Evolutionary conservation across 2,113 vertebrate species (phyloP).

Genomic region (Oryzias woworae): DNA sequence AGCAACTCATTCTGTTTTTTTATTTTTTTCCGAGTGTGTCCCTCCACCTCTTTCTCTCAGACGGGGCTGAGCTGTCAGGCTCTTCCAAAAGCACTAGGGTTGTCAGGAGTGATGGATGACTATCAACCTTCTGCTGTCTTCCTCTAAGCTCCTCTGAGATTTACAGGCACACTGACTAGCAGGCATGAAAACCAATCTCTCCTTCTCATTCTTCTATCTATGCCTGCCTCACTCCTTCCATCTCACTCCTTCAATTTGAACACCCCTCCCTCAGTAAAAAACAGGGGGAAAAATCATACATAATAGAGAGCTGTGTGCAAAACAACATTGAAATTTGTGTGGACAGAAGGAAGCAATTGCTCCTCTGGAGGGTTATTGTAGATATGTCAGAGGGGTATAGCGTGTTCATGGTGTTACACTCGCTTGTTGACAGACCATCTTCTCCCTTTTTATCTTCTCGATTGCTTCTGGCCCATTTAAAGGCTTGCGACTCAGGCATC

Average conservation of each 20-base stretch:
- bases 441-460: slow-evolving; percentile 57
- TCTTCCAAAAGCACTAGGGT: slow-evolving; percentile 87
- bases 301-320: slow-evolving; percentile 68
- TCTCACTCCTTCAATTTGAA: slow-evolving; percentile 58
- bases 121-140: slow-evolving; percentile 96
- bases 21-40: slow-evolving; percentile 67
- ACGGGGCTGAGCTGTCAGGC: slow-evolving; percentile 87
- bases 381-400: slow-evolving; percentile 52
- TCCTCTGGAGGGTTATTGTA: slow-evolving; percentile 61
- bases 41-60: slow-evolving; percentile 36
- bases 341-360: slow-evolving; percentile 48
- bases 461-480: slow-evolving; percentile 46
- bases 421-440: slow-evolving; percentile 63
- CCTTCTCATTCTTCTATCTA: slow-evolving; percentile 70
- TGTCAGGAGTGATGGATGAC: slow-evolving; percentile 97
- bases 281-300: slow-evolving; percentile 45
- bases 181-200: slow-evolving; percentile 86
- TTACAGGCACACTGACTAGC: slow-evolving; percentile 84
- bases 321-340: slow-evolving; percentile 63
- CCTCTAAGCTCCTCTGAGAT: slow-evolving; percentile 86
- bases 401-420: slow-evolving; percentile 46
- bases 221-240: slow-evolving; percentile 66
- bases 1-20: slow-evolving; percentile 78
- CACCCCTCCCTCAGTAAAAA: slow-evolving; percentile 51
- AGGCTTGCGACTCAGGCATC: slow-evolving; percentile 38